phyloP scores from a whole-genome alignment of 2,888 invertebrate species.

The Deilephila elpenor region DNA sequence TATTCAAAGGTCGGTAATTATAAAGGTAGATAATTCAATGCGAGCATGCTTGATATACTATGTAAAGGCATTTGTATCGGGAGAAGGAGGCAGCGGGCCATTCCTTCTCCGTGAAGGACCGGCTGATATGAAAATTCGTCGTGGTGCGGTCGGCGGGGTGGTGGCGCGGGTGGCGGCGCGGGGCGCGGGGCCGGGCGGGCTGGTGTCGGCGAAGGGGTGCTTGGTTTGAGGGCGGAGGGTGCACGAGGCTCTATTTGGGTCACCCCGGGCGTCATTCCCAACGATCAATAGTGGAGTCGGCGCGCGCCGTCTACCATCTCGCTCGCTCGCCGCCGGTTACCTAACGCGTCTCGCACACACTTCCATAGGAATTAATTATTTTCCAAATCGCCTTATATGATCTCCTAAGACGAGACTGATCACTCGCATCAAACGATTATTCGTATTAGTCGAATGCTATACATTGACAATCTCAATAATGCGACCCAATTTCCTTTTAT shows the following conservation, averaged over 20 bases:
- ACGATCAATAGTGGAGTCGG: conserved; percentile 79
- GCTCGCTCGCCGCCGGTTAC: conserved; percentile 73
- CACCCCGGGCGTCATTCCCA: conserved; percentile 83
- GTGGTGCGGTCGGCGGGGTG: conserved; percentile 63
- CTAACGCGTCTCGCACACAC: conserved; percentile 78
- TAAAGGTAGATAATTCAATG: conserved; percentile 58
- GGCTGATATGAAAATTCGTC: conserved; percentile 83
- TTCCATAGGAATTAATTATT: conserved; percentile 78
- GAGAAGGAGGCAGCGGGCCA: conserved; percentile 64
- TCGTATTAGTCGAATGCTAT: conserved; percentile 14
- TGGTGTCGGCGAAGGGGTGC: conserved; percentile 56
- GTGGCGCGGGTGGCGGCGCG: conserved; percentile 51
- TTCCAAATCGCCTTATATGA: conserved; percentile 67
- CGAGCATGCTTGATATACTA: conserved; percentile 64
- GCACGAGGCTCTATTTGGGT: conserved; percentile 83
- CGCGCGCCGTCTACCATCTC: conserved; percentile 78
- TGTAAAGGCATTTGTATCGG: conserved; percentile 71
- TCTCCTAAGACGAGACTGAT: conserved; percentile 53
- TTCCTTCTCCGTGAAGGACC: conserved; percentile 73
- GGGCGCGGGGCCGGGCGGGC: conserved; percentile 57
- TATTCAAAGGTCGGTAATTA: conserved; percentile 50
- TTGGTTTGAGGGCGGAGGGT: conserved; percentile 66
- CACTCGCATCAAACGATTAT: conserved; percentile 18
- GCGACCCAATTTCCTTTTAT: background rate
- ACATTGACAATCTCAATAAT: background rate